phyloP scores from a whole-genome alignment of 2,888 invertebrate genomes.

The Chloroclystis v-ata region DNA sequence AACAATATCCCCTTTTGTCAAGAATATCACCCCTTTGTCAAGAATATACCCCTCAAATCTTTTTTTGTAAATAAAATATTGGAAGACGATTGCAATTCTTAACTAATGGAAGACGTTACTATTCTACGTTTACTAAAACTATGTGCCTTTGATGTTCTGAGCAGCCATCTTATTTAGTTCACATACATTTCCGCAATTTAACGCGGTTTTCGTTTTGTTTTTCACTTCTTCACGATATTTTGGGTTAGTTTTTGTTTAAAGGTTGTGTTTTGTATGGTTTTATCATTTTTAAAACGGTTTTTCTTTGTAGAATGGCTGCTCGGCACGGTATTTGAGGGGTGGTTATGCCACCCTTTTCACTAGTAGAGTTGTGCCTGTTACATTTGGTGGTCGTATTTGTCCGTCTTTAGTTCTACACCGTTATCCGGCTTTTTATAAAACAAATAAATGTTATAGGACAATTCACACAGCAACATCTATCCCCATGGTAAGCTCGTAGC shows the following conservation, averaged over 20 bases:
- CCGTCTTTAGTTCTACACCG: conserved; percentile 1
- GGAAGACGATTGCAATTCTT: conserved; percentile 38
- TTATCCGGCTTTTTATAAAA: conserved; percentile 2
- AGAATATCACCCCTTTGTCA: too few species aligned
- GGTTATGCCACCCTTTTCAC: conserved; percentile 33
- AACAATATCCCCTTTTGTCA: too few species aligned
- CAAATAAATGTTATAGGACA: too few species aligned
- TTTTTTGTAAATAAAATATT: conserved; percentile 22
- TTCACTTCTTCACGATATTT: conserved; percentile 26
- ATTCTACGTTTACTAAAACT: conserved; percentile 43
- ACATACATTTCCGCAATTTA: conserved; percentile 31
- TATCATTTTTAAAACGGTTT: conserved; percentile 52
- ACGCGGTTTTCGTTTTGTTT: conserved; percentile 20
- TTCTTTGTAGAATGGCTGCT: conserved; percentile 55
- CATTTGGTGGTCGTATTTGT: neutral
- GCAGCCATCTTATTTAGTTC: conserved; percentile 52
- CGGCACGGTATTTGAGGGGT: conserved; percentile 41
- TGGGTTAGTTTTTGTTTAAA: conserved; percentile 27
- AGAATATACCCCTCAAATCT: too few species aligned
- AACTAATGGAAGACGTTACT: conserved; percentile 70
- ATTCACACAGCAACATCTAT: too few species aligned
- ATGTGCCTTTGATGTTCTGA: conserved; percentile 35
- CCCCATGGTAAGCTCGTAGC: too few species aligned
- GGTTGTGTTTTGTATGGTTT: conserved; percentile 24
- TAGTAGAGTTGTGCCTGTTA: conserved; percentile 11